These are phyloP conservation scores for Onychostruthus taczanowskii DNA, from an alignment of 2,113 vertebrate species.

Conservation along the genomic window DNA sequence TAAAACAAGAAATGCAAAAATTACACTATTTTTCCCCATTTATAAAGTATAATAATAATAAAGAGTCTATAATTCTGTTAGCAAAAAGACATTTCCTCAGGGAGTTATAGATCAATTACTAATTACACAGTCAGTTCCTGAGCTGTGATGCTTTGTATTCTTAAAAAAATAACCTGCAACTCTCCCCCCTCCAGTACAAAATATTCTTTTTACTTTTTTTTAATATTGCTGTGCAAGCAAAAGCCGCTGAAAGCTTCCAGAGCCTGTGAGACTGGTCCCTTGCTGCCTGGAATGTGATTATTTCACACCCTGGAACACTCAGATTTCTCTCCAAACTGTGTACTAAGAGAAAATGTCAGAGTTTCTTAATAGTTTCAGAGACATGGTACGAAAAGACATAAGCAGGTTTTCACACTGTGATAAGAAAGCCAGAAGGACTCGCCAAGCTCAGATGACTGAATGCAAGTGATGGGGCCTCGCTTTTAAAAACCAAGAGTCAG, in stretches of 20 bases:
- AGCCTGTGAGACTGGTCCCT: conserved; percentile 22
- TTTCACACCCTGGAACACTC: conserved; percentile 60
- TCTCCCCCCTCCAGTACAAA: not conserved
- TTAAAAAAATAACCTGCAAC: conserved; percentile 10
- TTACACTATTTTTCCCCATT: not conserved
- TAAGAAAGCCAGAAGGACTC: conserved; percentile 42
- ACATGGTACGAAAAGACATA: conserved; percentile 53
- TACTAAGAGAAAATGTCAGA: conserved; percentile 41
- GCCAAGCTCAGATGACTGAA: not conserved
- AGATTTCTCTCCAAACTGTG: conserved; percentile 39
- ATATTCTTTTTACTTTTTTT: not conserved
- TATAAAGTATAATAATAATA: not conserved
- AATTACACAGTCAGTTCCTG: conserved; percentile 62
- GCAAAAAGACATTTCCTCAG: conserved; percentile 47
- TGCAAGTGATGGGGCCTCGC: not conserved
- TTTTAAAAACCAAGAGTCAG: not conserved
- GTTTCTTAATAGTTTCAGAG: conserved; percentile 48
- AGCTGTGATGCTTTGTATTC: conserved; percentile 39
- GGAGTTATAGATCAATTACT: conserved; percentile 64
- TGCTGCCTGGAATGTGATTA: conserved; percentile 36
- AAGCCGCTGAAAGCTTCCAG: conserved; percentile 35
- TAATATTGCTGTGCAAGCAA: conserved; percentile 22
- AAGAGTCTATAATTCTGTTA: not conserved
- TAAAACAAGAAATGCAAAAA: not conserved
- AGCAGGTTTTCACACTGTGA: conserved; percentile 59